Base-by-base conservation (phyloP, 2,888 invertebrate species). In the Pollenia griseotomentosa region DNA sequence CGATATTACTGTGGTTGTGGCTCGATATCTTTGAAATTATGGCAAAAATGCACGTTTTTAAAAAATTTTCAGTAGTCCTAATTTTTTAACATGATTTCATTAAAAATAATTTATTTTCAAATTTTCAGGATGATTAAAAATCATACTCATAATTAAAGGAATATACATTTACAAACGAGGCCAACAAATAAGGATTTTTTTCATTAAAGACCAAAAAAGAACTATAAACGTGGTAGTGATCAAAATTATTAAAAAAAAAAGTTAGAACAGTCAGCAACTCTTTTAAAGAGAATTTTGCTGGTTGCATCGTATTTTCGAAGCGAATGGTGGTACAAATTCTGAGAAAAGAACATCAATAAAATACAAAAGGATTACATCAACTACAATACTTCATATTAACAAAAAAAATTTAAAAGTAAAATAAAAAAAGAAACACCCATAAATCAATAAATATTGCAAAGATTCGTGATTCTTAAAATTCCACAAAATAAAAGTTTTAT, bases 401-500 rank as follows among this genome's bases (percentile, higher is more conserved):
- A 44, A 16, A 48, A 33, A 79, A 77, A 80, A 53, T 71, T 19
- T 53, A 57, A 65, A 42, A 53, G 75, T 46, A 57, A 59, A 85
- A 79, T 77, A 85, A 85, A 87, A 88, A 89, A 61, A 33, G 42
- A 12, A 44, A 33, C 16, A 48, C 14, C 77, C 33, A 87, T 23
- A 66, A 87, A 79, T 59, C 65, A 51, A 86, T 12, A 51, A 82
- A 84, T 83, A 88, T 88, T 85, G 75, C 51, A 83, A 86, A 84
- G 59, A 71, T 81, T 84, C 83, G 85, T 75, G 85, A 83, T 83
- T 86, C 65, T 83, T 80, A 55, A 74, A 66, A 71, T 48, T 66
- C 55, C 4, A 23, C 42, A 73, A 48, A 80, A 77, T 33, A 33
- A 33, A 74, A 65, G 4, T 55, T 65, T 71, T 42, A 33, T 33